A percentile compares a stretch with the other conserved stretches of the same genome.
Conservation (phyloP, 2,888 invertebrate genomes). For the Halictus quadricinctus region DNA sequence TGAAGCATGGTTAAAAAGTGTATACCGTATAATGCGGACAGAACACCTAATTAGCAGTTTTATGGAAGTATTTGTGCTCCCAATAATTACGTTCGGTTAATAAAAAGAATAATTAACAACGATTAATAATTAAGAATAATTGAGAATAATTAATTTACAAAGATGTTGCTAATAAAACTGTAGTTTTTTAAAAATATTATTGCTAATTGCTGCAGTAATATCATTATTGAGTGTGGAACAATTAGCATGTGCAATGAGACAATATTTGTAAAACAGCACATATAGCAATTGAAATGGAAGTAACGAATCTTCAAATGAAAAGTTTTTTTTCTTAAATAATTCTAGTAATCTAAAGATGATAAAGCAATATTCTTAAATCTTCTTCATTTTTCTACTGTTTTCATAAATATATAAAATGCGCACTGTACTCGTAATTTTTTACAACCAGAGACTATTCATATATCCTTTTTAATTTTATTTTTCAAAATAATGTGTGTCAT, state of each 20-base stretch:
- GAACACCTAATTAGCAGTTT: constrained; percentile 11
- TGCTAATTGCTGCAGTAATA: not conserved
- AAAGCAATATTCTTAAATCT: not conserved
- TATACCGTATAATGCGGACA: constrained; percentile 11
- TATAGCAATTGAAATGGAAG: no score
- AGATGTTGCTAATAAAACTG: not conserved
- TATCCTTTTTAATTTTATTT: no score
- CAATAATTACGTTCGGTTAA: not conserved
- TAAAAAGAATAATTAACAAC: not conserved
- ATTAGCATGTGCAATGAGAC: not conserved
- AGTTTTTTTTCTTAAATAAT: no score
- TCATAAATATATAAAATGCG: not conserved
- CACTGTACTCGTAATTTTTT: not conserved
- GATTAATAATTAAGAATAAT: no score
- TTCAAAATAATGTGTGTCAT: no score
- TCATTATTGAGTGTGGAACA: not conserved
- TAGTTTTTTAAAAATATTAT: not conserved
- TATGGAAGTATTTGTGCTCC: not conserved
- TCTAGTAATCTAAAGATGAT: no score
- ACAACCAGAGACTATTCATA: no score
- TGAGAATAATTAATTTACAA: not conserved
- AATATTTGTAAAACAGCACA: not conserved
- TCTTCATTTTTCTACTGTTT: not conserved
- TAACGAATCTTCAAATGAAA: no score
- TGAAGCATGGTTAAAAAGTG: constrained; percentile 9